Percentiles rank a stretch among this genome's conserved stretches.
These are phyloP conservation scores for Notoglanidium macrostoma DNA, from an alignment of 2,797 vertebrate genomes.

Conservation along the genomic window DNA sequence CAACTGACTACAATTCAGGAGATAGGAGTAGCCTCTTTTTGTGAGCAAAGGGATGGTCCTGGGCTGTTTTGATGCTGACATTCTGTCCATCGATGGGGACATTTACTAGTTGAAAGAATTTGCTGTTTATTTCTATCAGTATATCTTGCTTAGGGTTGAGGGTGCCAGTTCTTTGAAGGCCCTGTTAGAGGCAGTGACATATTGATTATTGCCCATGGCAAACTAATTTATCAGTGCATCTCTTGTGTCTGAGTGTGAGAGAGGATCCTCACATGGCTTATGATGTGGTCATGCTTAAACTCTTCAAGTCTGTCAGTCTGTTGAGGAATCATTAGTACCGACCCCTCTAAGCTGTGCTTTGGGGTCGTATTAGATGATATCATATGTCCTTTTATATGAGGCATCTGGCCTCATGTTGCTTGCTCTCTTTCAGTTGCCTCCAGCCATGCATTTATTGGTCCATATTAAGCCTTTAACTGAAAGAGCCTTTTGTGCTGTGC, in stretches of 20 bases:
- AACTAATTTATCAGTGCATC: background rate
- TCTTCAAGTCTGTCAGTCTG: slow-evolving; percentile 59
- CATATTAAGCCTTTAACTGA: slow-evolving; percentile 72
- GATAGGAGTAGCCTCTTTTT: background rate
- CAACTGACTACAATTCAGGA: background rate
- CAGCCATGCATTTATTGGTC: slow-evolving; percentile 75
- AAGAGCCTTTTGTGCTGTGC: slow-evolving; percentile 76
- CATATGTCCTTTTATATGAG: slow-evolving; percentile 77
- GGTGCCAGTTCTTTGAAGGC: background rate
- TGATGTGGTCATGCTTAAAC: slow-evolving; percentile 45
- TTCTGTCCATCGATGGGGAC: background rate
- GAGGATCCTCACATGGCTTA: slow-evolving; percentile 7
- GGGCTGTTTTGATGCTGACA: background rate
- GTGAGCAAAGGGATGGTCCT: background rate
- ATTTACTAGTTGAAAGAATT: background rate
- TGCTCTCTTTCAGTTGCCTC: slow-evolving; percentile 69
- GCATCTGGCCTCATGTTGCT: slow-evolving; percentile 69
- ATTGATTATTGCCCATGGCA: slow-evolving; percentile 8
- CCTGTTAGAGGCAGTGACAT: background rate
- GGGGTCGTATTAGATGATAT: slow-evolving; percentile 73
- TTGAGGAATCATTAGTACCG: slow-evolving; percentile 70
- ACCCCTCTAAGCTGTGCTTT: slow-evolving; percentile 69
- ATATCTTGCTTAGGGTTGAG: background rate
- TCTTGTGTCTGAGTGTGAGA: slow-evolving; percentile 8
- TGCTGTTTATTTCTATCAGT: background rate